Evolutionary conservation across 2,797 vertebrate genomes (phyloP), one percentile per base, ranked within the genome.

Genomic region (Oreonectes daqikongensis): DNA sequence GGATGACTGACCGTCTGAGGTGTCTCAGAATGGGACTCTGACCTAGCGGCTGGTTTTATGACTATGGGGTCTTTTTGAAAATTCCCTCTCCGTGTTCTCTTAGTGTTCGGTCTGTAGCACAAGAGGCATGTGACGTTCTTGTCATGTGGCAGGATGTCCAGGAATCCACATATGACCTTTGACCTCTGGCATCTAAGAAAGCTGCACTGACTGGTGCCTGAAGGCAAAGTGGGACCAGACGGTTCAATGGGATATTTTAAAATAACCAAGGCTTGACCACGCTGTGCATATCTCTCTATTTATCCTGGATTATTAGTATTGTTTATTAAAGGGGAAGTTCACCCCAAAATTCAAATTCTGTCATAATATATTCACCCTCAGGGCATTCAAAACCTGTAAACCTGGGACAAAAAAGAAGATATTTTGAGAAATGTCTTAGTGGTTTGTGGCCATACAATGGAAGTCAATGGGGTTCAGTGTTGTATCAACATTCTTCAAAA

Each of bases 41-140:
- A 95, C 94, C 95, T 94, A 92, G 91, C 85, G 92, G 92, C 91
- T 94, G 92, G 93, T 95, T 93, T 92, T 86, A 84, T 92, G 94
- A 93, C 95, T 91, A 1, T 24, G 0, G 64, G 79, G 87, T 30
- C 26, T 67, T 67, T 1, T 40, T 14, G 18, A 38, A 38, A 48
- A 46, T 8, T 2, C 32, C 22, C 18, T 70, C 60, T 71, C 60
- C 15, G 22, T 46, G 20, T 15, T 61, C 55, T 44, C 55, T 73
- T 18, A 28, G 61, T 28, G 15, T 24, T 60, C 18, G 5, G 24
- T 42, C n/a, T 68, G 65, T 24, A 44, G 44, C 44, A 40, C 46
- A 20, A 18, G 17, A 40, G 30, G 52, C 57, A 77, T 30, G 59
- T 38, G 73, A 69, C 88, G 90, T 92, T 86, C 90, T 90, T 89